phyloP scores from a whole-genome alignment of 2,888 invertebrate species.

The Nomada fabriciana region DNA sequence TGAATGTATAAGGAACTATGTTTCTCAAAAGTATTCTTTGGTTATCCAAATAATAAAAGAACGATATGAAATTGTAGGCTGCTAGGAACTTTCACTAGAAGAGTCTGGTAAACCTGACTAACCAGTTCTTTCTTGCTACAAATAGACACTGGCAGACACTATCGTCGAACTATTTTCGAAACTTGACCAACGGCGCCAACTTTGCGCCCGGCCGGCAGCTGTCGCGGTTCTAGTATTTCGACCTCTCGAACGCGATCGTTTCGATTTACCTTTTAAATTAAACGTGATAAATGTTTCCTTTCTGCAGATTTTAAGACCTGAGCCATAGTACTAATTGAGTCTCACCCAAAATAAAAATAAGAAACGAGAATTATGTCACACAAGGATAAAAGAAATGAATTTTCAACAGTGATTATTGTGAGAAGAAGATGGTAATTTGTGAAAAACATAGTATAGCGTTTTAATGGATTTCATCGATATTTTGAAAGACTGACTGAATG shows the following conservation, averaged over 20 bases:
- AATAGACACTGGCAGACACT: slow-evolving; percentile 70
- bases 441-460: not conserved
- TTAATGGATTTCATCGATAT: slow-evolving; percentile 8
- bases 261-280: not conserved
- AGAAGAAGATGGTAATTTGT: not conserved
- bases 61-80: too few relatives aligned
- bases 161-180: slow-evolving; percentile 77
- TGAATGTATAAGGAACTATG: too few relatives aligned
- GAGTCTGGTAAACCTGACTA: slow-evolving; percentile 58
- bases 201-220: slow-evolving; percentile 70
- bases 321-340: not conserved
- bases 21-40: too few relatives aligned
- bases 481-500: slow-evolving; percentile 15
- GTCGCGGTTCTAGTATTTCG: slow-evolving; percentile 24
- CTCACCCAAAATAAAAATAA: not conserved
- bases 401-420: not conserved
- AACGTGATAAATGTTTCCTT: not conserved
- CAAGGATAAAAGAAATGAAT: not conserved
- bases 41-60: not conserved
- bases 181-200: slow-evolving; percentile 68
- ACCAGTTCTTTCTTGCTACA: slow-evolving; percentile 64
- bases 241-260: slow-evolving; percentile 10
- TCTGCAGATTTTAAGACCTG: too few relatives aligned
- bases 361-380: not conserved
- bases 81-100: slow-evolving; percentile 55